phyloP scores from a whole-genome alignment of 2,888 invertebrate species.

The Hypolimnas misippus region DNA sequence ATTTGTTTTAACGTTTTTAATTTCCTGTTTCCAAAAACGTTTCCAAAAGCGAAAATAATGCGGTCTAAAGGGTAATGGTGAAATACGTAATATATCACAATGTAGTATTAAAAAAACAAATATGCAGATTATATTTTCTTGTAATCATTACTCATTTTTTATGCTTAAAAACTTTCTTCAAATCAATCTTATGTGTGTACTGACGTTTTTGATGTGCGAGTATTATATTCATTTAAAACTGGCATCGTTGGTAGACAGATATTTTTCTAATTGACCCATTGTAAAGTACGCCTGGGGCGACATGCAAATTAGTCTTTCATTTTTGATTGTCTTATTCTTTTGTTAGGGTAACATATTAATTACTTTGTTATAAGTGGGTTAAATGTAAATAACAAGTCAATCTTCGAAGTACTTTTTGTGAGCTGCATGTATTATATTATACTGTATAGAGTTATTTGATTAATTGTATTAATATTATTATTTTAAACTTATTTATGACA shows the following conservation, averaged over 20 bases:
- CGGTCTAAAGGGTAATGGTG: too few species aligned
- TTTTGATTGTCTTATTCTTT: conserved; percentile 15
- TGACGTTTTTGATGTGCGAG: conserved; percentile 1
- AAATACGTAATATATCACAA: too few species aligned
- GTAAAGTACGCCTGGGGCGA: conserved; percentile 16
- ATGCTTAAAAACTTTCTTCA: too few species aligned
- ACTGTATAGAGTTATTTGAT: too few species aligned
- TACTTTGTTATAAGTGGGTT: neutral
- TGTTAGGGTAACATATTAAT: conserved; percentile 11
- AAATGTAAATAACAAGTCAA: neutral
- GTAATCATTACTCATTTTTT: too few species aligned
- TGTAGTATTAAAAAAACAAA: too few species aligned
- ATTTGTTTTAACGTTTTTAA: too few species aligned
- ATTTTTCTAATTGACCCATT: conserved; percentile 11
- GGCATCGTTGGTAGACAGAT: neutral
- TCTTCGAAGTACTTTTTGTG: neutral
- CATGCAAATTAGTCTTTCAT: conserved; percentile 1
- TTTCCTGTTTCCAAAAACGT: too few species aligned
- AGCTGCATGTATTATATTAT: neutral
- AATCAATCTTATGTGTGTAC: neutral
- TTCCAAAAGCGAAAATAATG: too few species aligned
- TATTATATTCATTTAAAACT: neutral
- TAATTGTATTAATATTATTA: too few species aligned
- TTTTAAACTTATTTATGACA: too few species aligned
- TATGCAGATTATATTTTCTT: too few species aligned